Conservation (phyloP, 2,797 vertebrate species). For the Centropyge bicolor region DNA sequence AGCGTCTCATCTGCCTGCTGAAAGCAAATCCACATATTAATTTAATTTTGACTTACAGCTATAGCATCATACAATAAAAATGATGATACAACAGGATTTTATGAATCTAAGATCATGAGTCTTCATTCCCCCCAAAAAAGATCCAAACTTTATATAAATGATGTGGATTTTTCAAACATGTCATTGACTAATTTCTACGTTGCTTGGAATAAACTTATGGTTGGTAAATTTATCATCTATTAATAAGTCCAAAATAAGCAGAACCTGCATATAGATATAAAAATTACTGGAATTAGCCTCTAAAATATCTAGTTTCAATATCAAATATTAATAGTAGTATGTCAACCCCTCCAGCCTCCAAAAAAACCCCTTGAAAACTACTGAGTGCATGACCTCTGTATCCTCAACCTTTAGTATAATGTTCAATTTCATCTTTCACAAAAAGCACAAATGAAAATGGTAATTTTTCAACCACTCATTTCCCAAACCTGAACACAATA, state of each 20-base stretch:
- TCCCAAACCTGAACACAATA: constrained; percentile 36
- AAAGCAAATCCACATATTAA: constrained; percentile 46
- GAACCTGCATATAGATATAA: background rate
- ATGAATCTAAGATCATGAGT: background rate
- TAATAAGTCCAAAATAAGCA: background rate
- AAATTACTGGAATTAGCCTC: constrained; percentile 6
- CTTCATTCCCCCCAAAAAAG: background rate
- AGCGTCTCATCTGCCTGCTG: constrained; percentile 98
- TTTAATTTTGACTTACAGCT: constrained; percentile 11
- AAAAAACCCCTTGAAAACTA: background rate
- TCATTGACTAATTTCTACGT: background rate
- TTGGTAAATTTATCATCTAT: background rate
- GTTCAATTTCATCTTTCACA: constrained; percentile 14
- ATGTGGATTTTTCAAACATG: background rate
- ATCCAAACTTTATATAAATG: background rate
- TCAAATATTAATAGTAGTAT: background rate
- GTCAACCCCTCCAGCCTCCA: constrained; percentile 8
- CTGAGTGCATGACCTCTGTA: background rate
- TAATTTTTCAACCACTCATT: constrained; percentile 1
- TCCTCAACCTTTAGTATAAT: background rate
- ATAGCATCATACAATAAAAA: constrained; percentile 7
- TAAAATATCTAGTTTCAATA: constrained; percentile 10
- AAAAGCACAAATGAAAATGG: constrained; percentile 1
- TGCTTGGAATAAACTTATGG: background rate
- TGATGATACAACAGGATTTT: background rate